Evolutionary conservation across 2,113 vertebrate species (phyloP), one percentile per base, ranked within the genome.

Genomic region (Barnardius zonarius): DNA sequence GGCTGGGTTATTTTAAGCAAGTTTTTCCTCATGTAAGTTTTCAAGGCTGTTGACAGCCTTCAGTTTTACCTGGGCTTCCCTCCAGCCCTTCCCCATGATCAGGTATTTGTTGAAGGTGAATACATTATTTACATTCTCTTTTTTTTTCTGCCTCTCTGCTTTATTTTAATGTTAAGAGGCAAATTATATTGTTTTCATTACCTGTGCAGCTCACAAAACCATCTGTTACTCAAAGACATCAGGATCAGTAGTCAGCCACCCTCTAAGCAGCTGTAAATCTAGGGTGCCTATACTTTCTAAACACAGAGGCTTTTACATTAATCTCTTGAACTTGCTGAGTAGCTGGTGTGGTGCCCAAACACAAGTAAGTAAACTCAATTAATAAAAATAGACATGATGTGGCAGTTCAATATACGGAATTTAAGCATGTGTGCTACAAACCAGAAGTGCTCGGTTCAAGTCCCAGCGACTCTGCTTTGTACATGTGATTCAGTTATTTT

Each of bases 131-230:
- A 59, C 55, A 57, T 57, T 59, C 22, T 88, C 85, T 72, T 41
- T 87, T 96, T 96, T 49, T 83, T 95, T 91, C 55, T 85, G 67
- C 66, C 49, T 92, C 43, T 87, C 88, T 93, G 68, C 83, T 92
- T 81, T 80, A 48, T 95, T 97, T 94, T 87, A 84, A 51, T 59
- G 59, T 86, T 83, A 89, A 82, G 83, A 67, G 80, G 82, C 49
- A 91, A 97, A 95, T 95, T 54, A 76, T 86, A 77, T 91, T 39
- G 64, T 97, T 96, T 97, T 96, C 95, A 88, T 95, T 96, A 97
- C 93, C 93, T 69, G 17, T 59, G 37, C 64, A 83, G 74, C 82
- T 94, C 90, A 89, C 69, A 95, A 97, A 97, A 51, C 92, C 92
- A 93, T 95, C 93, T 96, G 89, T 95, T 92, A 88, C 92, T 94